Evolutionary conservation across 2,113 vertebrate genomes (phyloP), one percentile per base, ranked within the genome.

Genomic region (Xyrauchen texanus): DNA sequence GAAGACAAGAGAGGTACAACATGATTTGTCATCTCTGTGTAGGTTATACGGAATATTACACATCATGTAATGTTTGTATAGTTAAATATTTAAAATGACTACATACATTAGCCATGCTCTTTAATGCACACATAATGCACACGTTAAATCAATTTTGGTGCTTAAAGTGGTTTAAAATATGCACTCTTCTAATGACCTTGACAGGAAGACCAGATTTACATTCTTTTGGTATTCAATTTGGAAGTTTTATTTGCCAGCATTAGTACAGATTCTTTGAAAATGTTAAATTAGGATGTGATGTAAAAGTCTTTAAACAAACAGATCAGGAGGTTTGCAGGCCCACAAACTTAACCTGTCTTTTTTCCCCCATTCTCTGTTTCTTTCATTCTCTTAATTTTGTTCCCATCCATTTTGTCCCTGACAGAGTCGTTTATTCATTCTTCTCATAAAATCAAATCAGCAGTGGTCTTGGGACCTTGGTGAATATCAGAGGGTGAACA

Each of bases 21-120:
- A 44, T 13, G 58, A 72, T 71, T 82, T 78, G 87, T 80, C 68
- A 85, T 90, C 85, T 82, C 34, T 81, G 73, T 79, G 89, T 73
- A 34, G 21, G 21, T 34, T 34, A 34, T 34, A 34, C 21, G 88
- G 80, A 89, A 88, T 89, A 76, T 85, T 76, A 82, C 73, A 73
- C 77, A 78, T 84, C 76, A 68, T 80, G 79, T 85, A 84, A 83
- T 58, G n/a, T 3, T 58, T 7, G 13, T 58, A 5, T 58, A 1
- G 5, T 5, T 58, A 7, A 15, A 15, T 58, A 15, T 15, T 58
- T n/a, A 58, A 58, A 58, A 58, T 6, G 15, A 58, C 13, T n/a
- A 6, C 6, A 7, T 58, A 58, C 55, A 34, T 63, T 47, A 62
- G n/a, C 71, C 45, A 49, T 51, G 4, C 7, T 74, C 10, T 51